Evolutionary conservation across 2,797 vertebrate genomes (phyloP).

Genomic region (Dendrocincla tyrannina): DNA sequence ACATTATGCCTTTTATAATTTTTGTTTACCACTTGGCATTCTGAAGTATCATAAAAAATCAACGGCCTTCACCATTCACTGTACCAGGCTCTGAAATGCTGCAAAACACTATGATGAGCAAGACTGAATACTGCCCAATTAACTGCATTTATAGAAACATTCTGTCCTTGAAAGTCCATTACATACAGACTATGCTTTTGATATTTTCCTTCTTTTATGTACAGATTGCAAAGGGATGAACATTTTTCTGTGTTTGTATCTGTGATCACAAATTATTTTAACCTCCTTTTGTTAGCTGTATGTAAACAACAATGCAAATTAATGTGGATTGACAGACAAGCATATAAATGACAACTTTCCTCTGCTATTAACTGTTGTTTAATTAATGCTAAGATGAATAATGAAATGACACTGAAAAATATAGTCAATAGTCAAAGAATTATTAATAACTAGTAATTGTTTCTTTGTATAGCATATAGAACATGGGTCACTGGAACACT

Average conservation of each 20-base stretch:
- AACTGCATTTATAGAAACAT: neutral
- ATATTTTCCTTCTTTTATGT: neutral
- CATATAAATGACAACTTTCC: neutral
- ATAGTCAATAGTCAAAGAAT: neutral
- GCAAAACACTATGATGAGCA: neutral
- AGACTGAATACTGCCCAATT: neutral
- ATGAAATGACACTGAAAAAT: neutral
- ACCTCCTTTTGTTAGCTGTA: neutral
- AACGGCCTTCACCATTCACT: neutral
- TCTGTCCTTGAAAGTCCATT: neutral
- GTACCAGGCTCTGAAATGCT: neutral
- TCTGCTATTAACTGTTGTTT: neutral
- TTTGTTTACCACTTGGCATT: slow-evolving; percentile 16
- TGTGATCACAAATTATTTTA: neutral
- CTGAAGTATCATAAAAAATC: neutral
- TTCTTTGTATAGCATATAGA: neutral
- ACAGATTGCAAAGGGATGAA: neutral
- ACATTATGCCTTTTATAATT: neutral
- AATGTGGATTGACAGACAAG: neutral
- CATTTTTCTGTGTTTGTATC: neutral
- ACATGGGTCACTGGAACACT: neutral
- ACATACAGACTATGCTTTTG: neutral
- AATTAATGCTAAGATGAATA: neutral
- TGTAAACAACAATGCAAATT: neutral
- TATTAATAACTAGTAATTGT: neutral